Percentiles rank a stretch among this genome's conserved stretches.
Conservation (phyloP, 35 echinoderm and acorn worm species). For the Heliocidaris erythrogramma region DNA sequence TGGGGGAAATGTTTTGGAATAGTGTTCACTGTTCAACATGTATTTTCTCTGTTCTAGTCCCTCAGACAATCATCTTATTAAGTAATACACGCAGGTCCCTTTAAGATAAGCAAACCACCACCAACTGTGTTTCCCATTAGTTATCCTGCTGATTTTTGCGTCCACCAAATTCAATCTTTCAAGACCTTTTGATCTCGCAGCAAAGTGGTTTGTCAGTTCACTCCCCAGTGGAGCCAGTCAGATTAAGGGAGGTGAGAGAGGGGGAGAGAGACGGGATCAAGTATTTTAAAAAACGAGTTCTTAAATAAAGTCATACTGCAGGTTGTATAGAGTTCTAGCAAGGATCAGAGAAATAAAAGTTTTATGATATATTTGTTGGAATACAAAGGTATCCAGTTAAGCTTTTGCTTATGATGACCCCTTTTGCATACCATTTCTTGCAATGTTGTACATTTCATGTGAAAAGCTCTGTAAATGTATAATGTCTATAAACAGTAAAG, state of each 20-base stretch:
- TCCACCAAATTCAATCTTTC: conserved; percentile 11
- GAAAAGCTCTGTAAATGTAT: too few relatives aligned
- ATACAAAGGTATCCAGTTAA: too few relatives aligned
- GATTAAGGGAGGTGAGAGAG: not conserved
- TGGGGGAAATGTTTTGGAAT: too few relatives aligned
- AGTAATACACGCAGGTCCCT: not conserved
- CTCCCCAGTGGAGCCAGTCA: not conserved
- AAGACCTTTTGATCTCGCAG: conserved; percentile 15
- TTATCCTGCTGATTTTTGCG: not conserved
- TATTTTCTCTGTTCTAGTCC: not conserved
- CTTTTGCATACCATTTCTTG: not conserved
- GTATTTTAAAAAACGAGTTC: not conserved
- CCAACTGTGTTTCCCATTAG: conserved; percentile 9
- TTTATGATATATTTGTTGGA: too few relatives aligned
- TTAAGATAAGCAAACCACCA: not conserved
- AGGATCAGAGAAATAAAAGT: too few relatives aligned
- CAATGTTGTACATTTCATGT: too few relatives aligned
- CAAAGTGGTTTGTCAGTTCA: not conserved
- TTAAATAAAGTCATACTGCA: not conserved
- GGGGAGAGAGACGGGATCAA: not conserved
- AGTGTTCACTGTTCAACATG: too few relatives aligned
- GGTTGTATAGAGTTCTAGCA: not conserved
- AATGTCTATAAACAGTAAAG: not conserved
- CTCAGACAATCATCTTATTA: not conserved
- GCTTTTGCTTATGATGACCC: not conserved